phyloP scores from a whole-genome alignment of 1,140 invertebrate species.

The Cyclargus thomasi region DNA sequence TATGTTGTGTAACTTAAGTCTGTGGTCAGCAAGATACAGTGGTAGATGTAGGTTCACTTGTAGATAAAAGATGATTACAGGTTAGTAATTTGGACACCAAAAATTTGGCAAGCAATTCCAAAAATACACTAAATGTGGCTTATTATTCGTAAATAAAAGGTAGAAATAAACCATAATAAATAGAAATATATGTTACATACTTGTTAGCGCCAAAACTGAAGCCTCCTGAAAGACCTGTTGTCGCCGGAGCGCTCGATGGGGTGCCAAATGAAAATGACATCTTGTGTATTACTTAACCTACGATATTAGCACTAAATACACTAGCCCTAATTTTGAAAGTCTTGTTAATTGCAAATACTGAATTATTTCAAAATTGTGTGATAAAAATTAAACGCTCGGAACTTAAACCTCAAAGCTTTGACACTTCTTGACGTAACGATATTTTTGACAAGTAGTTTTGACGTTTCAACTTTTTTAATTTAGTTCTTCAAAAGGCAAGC shows the following conservation, averaged over 20 bases:
- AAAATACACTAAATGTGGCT: too few relatives aligned
- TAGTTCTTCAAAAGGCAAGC: too few relatives aligned
- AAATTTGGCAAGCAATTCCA: not conserved
- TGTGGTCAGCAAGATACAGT: not conserved
- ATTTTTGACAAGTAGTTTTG: too few relatives aligned
- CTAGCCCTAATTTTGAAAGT: not conserved
- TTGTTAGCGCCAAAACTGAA: constrained; percentile 68
- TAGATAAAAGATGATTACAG: too few relatives aligned
- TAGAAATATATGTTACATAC: constrained; percentile 43
- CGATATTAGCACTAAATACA: not conserved
- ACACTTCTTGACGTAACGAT: too few relatives aligned
- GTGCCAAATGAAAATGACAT: constrained; percentile 66
- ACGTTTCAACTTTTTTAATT: too few relatives aligned
- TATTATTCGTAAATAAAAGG: not conserved
- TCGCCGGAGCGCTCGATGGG: constrained; percentile 61
- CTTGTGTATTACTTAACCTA: not conserved
- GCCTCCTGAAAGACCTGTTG: constrained; percentile 45
- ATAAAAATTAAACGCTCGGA: too few relatives aligned
- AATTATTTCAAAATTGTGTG: not conserved
- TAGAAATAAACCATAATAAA: not conserved
- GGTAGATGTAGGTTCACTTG: not conserved
- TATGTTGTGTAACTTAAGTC: not conserved
- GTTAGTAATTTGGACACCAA: too few relatives aligned
- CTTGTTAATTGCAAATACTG: not conserved
- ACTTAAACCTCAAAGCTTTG: too few relatives aligned